phyloP scores from a whole-genome alignment of 2,113 vertebrate genomes.

The Dicrurus megarhynchus region DNA sequence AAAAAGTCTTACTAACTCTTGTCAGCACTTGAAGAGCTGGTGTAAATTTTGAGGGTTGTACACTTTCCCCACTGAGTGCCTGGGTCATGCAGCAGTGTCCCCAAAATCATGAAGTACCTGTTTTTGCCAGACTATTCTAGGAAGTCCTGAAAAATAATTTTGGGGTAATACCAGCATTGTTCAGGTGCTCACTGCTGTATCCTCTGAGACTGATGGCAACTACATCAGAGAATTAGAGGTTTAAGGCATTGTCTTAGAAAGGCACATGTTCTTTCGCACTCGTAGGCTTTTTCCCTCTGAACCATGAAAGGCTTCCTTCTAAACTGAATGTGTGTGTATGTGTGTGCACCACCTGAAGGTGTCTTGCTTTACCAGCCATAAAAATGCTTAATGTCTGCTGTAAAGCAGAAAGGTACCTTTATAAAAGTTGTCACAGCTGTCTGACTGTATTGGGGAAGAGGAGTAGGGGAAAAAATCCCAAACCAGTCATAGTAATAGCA shows the following conservation, averaged over 20 bases:
- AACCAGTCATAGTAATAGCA: not conserved
- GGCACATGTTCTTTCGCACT: fast-evolving
- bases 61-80: not conserved
- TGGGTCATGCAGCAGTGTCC: not conserved
- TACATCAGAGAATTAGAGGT: not conserved
- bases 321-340: not conserved
- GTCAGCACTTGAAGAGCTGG: not conserved
- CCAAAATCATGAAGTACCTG: not conserved
- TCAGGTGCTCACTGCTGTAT: not conserved
- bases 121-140: not conserved
- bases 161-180: fast-evolving
- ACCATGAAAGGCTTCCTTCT: not conserved
- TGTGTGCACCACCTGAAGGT: not conserved
- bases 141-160: not conserved
- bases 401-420: not conserved
- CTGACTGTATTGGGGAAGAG: not conserved
- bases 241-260: not conserved
- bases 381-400: not conserved
- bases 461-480: too few species aligned
- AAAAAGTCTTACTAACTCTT: not conserved
- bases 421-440: not conserved
- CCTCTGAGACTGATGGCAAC: not conserved
- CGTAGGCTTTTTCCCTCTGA: fast-evolving
- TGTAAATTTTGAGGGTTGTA: not conserved
- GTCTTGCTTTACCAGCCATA: not conserved